These are phyloP conservation scores for Microctonus aethiopoides DNA, from an alignment of 2,888 invertebrate species.

Conservation along the genomic window DNA sequence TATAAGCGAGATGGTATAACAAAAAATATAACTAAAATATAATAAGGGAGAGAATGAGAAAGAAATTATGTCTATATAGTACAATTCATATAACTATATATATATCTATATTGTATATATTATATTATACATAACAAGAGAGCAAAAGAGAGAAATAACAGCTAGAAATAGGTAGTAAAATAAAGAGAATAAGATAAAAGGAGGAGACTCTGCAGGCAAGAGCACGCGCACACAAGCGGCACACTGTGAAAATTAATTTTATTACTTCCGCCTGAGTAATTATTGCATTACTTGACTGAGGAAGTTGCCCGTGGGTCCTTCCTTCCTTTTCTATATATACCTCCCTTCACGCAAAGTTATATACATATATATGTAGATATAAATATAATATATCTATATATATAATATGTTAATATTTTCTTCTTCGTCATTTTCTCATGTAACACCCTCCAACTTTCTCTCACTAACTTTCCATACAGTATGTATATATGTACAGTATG, in stretches of 20 bases:
- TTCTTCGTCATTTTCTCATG: too few species aligned
- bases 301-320: slow-evolving; percentile 45
- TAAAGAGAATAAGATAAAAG: background rate
- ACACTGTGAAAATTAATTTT: slow-evolving; percentile 63
- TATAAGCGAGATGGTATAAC: slow-evolving; percentile 34
- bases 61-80: too few species aligned
- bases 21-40: too few species aligned
- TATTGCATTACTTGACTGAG: slow-evolving; percentile 62
- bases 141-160: background rate
- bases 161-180: too few species aligned
- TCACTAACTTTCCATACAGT: slow-evolving; percentile 5
- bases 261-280: slow-evolving; percentile 66
- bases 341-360: slow-evolving; percentile 16
- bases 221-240: slow-evolving; percentile 23
- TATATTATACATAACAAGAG: background rate
- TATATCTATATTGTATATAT: background rate
- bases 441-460: slow-evolving; percentile 16
- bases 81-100: background rate
- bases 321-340: slow-evolving; percentile 30
- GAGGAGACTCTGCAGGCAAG: slow-evolving; percentile 14
- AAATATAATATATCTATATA: too few species aligned
- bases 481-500: too few species aligned
- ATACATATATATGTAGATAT: too few species aligned
- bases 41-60: too few species aligned
- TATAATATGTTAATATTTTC: too few species aligned